A percentile compares a stretch with the other conserved stretches of the same genome.
Conservation (phyloP, 2,797 vertebrate species). For the Semotilus atromaculatus region DNA sequence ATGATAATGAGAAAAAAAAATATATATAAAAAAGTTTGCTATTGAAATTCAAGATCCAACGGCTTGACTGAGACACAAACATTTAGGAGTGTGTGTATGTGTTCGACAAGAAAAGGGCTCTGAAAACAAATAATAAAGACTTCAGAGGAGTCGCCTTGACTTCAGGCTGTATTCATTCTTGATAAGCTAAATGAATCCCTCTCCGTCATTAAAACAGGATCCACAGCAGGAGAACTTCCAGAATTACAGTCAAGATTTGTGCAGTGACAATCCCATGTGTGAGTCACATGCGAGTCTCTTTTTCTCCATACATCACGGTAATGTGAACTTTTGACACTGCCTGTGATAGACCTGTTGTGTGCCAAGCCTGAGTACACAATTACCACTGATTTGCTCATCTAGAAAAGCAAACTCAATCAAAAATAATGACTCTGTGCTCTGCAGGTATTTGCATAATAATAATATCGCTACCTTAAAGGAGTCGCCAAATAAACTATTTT, state of each 20-base stretch:
- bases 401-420: constrained; percentile 64
- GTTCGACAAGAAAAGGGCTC: constrained; percentile 5
- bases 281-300: constrained; percentile 44
- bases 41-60: constrained; percentile 54
- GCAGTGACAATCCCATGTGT: constrained; percentile 37
- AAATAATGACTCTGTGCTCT: constrained; percentile 62
- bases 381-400: constrained; percentile 65
- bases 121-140: constrained; percentile 34
- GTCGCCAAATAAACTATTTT: constrained; percentile 61
- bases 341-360: constrained; percentile 58
- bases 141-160: constrained; percentile 18
- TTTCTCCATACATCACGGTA: constrained; percentile 59
- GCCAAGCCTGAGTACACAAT: constrained; percentile 59
- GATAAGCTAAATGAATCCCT: constrained; percentile 40
- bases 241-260: constrained; percentile 20
- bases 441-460: constrained; percentile 66
- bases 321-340: constrained; percentile 63
- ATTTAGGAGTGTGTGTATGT: constrained; percentile 2
- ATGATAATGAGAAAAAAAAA: constrained; percentile 47
- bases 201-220: constrained; percentile 26
- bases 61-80: constrained; percentile 34
- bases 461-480: constrained; percentile 66
- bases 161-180: constrained; percentile 25
- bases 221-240: neutral
- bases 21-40: constrained; percentile 22